Evolutionary conservation across 2,888 invertebrate genomes (phyloP), one percentile per base, ranked within the genome.

Genomic region (Nebria salina): DNA sequence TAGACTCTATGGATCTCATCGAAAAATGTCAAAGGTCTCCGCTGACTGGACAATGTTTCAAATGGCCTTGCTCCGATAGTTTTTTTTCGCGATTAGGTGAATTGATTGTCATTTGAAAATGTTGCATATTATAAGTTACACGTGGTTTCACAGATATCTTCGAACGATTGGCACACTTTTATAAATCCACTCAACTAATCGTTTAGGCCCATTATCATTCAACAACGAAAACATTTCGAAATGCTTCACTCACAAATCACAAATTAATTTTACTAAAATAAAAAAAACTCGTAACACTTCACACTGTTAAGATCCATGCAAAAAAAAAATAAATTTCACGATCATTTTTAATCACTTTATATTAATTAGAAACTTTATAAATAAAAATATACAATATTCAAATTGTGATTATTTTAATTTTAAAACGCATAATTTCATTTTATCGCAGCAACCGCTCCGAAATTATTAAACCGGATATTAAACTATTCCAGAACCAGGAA

Each of bases 11-110:
- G 76, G 77, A 77, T 77, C 77, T 72, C 6, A 54, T 54, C 34
- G 26, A 9, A 77, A 13, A 77, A 77, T 77, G 77, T 77, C 77
- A 77, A 77, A 77, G 77, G 77, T 77, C 77, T 9, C n/a, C 11
- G 83, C 84, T 83, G 83, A 83, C 83, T 83, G 82, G 81, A 83
- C 83, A 84, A 83, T 83, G 79, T 80, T 82, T 70, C 34, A 54
- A 82, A 72, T 82, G 83, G 84, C 85, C 85, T 85, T 85, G 84
- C 82, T 81, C 83, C 25, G 70, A 25, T 77, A 70, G 34, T 64
- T 54, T 54, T 54, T 54, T 54, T 65, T 76, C 15, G 66, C 64
- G 77, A 77, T 77, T 72, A 70, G 75, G 75, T 75, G 65, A 65
- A 65, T 65, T 73, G 54, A 73, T 73, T 75, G 65, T 65, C 65